These are phyloP conservation scores for Drosophila rufa DNA, from an alignment of 1,140 invertebrate genomes.

Conservation along the genomic window DNA sequence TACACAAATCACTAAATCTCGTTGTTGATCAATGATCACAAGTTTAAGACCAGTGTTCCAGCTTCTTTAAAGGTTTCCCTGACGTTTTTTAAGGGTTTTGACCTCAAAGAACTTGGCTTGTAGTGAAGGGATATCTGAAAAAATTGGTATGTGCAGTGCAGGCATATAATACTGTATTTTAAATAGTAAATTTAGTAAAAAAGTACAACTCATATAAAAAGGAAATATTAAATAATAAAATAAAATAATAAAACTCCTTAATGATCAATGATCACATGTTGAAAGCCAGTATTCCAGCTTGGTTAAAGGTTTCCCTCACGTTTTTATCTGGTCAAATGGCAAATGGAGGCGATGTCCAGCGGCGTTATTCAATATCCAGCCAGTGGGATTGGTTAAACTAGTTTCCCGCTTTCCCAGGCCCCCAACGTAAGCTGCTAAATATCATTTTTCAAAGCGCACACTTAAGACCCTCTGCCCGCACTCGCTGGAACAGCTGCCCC, in stretches of 20 bases:
- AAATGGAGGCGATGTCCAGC: constrained; percentile 46
- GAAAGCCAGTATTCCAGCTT: not conserved
- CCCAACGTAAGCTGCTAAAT: constrained; percentile 46
- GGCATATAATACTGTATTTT: no score
- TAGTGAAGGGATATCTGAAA: not conserved
- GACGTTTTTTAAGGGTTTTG: no score
- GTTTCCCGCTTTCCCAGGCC: constrained; percentile 44
- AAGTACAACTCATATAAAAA: no score
- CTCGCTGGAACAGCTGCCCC: constrained; percentile 12
- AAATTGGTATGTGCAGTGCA: no score
- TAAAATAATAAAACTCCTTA: not conserved
- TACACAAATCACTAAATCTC: no score
- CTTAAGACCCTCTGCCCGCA: constrained; percentile 15
- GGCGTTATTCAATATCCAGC: constrained; percentile 26
- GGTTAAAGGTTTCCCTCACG: not conserved
- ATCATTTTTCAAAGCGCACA: constrained; percentile 54
- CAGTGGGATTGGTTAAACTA: constrained; percentile 37
- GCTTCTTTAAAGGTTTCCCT: no score
- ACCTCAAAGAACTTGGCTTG: not conserved
- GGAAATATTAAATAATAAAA: no score
- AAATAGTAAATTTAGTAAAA: no score
- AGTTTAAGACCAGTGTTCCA: no score
- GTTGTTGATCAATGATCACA: no score
- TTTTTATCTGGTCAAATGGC: constrained; percentile 38
- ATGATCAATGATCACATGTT: not conserved